Evolutionary conservation across 2,113 vertebrate genomes (phyloP).

Genomic region (Lepisosteus oculatus): DNA sequence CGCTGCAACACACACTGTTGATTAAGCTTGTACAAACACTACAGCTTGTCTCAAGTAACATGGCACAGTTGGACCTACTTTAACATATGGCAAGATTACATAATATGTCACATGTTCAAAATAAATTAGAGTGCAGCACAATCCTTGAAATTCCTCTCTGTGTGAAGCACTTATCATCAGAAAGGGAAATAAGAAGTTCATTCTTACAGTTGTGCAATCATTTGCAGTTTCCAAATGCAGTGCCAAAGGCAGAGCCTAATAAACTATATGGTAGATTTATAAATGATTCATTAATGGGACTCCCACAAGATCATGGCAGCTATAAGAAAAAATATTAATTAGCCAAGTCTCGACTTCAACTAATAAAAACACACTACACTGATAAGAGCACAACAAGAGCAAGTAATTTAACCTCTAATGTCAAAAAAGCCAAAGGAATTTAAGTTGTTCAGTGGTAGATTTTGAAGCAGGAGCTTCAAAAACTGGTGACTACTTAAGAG

Average conservation of each 20-base stretch:
- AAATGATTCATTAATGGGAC: slow-evolving; percentile 77
- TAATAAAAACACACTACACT: slow-evolving; percentile 70
- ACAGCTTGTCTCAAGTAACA: slow-evolving; percentile 33
- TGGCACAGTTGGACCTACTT: background rate
- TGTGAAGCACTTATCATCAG: slow-evolving; percentile 68
- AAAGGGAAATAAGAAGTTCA: slow-evolving; percentile 61
- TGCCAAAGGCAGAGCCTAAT: slow-evolving; percentile 73
- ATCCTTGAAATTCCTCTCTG: slow-evolving; percentile 59
- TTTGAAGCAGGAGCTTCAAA: too few species aligned
- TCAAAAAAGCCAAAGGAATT: slow-evolving; percentile 20
- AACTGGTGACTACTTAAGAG: too few species aligned
- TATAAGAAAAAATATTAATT: slow-evolving; percentile 81
- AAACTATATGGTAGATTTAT: slow-evolving; percentile 79
- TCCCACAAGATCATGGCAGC: slow-evolving; percentile 64
- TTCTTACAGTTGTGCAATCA: slow-evolving; percentile 74
- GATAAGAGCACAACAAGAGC: slow-evolving; percentile 43
- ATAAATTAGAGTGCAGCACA: slow-evolving; percentile 59
- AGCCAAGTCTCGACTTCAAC: slow-evolving; percentile 75
- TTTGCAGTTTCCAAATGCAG: slow-evolving; percentile 74
- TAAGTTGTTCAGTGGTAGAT: too few species aligned
- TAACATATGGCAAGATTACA: slow-evolving; percentile 42
- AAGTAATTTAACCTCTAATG: slow-evolving; percentile 42
- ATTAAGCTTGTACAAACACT: slow-evolving; percentile 31
- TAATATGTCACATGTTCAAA: slow-evolving; percentile 59
- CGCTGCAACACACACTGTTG: slow-evolving; percentile 22